Conservation (phyloP, 2,113 vertebrate species). For the Ictidomys tridecemlineatus region DNA sequence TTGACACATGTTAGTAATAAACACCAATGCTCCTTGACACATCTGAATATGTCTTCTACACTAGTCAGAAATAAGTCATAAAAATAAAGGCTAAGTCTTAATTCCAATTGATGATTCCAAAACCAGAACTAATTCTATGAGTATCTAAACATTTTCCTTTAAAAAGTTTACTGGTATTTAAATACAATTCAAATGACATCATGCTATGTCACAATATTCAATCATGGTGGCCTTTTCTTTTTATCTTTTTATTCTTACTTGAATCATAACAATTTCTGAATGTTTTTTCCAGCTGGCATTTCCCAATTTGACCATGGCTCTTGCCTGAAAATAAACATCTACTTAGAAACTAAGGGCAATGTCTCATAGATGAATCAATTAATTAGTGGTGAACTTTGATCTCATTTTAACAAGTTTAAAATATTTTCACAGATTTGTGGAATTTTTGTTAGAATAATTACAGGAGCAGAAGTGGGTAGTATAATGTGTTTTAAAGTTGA, state of each 20-base stretch:
- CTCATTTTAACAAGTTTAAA: constrained; percentile 52
- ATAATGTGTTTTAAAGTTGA: constrained; percentile 10
- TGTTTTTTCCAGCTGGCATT: constrained; percentile 52
- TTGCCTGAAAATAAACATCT: constrained; percentile 60
- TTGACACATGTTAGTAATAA: neutral
- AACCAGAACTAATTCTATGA: constrained; percentile 38
- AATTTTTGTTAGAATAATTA: neutral
- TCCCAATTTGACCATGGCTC: constrained; percentile 36
- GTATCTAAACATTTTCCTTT: constrained; percentile 54
- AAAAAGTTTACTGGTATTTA: constrained; percentile 36
- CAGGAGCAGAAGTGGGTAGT: neutral
- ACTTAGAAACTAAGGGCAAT: constrained; percentile 50
- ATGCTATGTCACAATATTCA: constrained; percentile 62
- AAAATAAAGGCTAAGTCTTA: constrained; percentile 36
- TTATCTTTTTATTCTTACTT: constrained; percentile 66
- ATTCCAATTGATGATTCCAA: constrained; percentile 40
- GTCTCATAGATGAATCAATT: constrained; percentile 31
- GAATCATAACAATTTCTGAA: constrained; percentile 44
- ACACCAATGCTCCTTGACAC: neutral
- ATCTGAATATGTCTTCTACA: neutral
- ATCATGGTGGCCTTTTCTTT: constrained; percentile 59
- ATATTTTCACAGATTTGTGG: neutral
- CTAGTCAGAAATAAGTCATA: constrained; percentile 40
- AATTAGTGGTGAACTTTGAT: constrained; percentile 17
- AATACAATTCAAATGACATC: constrained; percentile 52